Conservation (phyloP, 2,113 vertebrate genomes). For the Lamprotornis superbus region DNA sequence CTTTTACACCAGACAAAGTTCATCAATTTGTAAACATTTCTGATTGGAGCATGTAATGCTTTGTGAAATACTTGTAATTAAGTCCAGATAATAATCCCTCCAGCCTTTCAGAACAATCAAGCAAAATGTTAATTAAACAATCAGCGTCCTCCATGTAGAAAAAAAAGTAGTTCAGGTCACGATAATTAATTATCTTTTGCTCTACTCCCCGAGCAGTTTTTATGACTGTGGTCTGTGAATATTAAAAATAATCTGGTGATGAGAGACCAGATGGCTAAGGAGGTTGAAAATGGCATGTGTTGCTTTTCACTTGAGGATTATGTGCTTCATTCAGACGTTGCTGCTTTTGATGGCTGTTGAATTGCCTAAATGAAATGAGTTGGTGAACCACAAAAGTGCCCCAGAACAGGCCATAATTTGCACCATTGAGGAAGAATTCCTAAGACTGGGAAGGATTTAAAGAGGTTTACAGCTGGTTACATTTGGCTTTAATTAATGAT, state of each 20-base stretch:
- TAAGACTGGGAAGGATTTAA: not conserved
- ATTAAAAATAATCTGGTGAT: constrained; percentile 33
- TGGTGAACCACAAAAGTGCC: constrained; percentile 9
- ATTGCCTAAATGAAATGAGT: constrained; percentile 11
- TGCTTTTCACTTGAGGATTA: constrained; percentile 29
- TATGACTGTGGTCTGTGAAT: not conserved
- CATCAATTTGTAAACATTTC: constrained; percentile 23
- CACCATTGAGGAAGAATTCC: not conserved
- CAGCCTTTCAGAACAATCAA: not conserved
- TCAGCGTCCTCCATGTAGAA: not conserved
- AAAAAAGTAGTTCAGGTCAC: not conserved
- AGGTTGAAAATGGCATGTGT: not conserved
- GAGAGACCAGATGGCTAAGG: constrained; percentile 37
- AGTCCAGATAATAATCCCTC: constrained; percentile 1
- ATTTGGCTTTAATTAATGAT: not conserved
- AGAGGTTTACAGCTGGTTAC: not conserved
- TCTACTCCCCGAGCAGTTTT: not conserved
- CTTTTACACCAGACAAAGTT: not conserved
- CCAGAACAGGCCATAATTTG: not conserved
- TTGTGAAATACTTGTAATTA: constrained; percentile 37
- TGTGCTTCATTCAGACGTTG: not conserved
- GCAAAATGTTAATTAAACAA: constrained; percentile 40
- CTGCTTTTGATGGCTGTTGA: not conserved
- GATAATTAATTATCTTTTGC: constrained; percentile 25
- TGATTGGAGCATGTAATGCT: not conserved